These are phyloP conservation scores for Ylistrum balloti DNA, from an alignment of 1,140 invertebrate species.

Conservation along the genomic window DNA sequence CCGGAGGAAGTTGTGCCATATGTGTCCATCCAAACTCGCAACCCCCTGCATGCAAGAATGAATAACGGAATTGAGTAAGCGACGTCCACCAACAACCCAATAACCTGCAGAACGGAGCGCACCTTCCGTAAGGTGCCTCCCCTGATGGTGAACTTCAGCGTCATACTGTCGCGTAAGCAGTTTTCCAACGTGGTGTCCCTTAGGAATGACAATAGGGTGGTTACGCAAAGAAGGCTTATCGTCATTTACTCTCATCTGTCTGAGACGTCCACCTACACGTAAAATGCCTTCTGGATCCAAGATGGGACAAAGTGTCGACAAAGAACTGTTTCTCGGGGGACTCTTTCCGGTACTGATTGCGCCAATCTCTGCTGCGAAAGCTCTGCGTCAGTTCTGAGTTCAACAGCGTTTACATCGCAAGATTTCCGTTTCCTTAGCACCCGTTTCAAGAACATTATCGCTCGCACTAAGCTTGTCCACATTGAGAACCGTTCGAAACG, in stretches of 20 bases:
- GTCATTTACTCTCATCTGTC: background rate
- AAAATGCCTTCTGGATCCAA: constrained; percentile 47
- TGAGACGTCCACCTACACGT: constrained; percentile 52
- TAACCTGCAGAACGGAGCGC: constrained; percentile 48
- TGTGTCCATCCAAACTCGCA: constrained; percentile 48
- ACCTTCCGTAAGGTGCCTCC: constrained; percentile 51
- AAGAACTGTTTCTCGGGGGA: constrained; percentile 9
- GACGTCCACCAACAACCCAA: constrained; percentile 57
- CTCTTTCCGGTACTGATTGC: background rate
- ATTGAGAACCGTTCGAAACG: too few relatives aligned
- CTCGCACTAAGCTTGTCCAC: too few relatives aligned
- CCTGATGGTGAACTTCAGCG: constrained; percentile 51
- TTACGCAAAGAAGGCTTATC: background rate
- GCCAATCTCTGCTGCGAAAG: constrained; percentile 42
- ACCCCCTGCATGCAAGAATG: constrained; percentile 45
- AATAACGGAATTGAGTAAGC: constrained; percentile 41
- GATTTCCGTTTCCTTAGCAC: too few relatives aligned
- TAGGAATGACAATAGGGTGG: constrained; percentile 53
- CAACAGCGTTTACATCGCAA: too few relatives aligned
- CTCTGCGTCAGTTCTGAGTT: too few relatives aligned
- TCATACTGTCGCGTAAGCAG: background rate
- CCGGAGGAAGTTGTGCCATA: constrained; percentile 44
- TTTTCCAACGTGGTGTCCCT: constrained; percentile 36
- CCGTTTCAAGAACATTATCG: too few relatives aligned
- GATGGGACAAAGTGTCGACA: constrained; percentile 31